These are phyloP conservation scores for Portunus trituberculatus DNA, from an alignment of 1,140 invertebrate species.

Conservation along the genomic window DNA sequence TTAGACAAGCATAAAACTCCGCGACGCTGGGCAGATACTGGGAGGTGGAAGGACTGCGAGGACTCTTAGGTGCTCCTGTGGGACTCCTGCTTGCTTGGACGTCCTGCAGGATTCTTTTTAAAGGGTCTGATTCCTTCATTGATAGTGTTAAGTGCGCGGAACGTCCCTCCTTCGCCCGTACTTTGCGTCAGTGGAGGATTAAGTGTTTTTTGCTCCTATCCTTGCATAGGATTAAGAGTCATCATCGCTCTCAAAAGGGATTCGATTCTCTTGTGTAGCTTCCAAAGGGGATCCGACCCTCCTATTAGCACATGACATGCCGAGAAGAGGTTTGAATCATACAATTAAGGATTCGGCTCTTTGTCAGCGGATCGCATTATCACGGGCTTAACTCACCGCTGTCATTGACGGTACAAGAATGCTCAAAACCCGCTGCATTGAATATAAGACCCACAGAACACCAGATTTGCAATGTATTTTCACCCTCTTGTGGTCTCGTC, in stretches of 20 bases:
- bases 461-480: too few species aligned
- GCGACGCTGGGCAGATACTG: not conserved
- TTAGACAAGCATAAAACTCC: slow-evolving; percentile 8
- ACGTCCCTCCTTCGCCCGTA: not conserved
- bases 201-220: not conserved
- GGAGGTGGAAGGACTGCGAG: too few species aligned
- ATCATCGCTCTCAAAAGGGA: not conserved
- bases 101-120: slow-evolving; percentile 7
- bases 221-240: not conserved
- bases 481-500: too few species aligned
- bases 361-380: not conserved
- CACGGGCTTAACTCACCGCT: not conserved
- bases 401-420: not conserved
- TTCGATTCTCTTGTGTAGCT: not conserved
- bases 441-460: too few species aligned
- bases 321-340: too few species aligned
- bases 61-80: not conserved
- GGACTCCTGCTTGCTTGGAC: not conserved
- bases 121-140: not conserved
- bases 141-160: not conserved
- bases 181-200: not conserved
- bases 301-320: too few species aligned
- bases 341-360: not conserved
- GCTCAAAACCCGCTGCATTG: too few species aligned
- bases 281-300: not conserved